A percentile compares a stretch with the other conserved stretches of the same genome.
phyloP scores from a whole-genome alignment of 2,797 vertebrate genomes.

The Coranthus polyacanthus region DNA sequence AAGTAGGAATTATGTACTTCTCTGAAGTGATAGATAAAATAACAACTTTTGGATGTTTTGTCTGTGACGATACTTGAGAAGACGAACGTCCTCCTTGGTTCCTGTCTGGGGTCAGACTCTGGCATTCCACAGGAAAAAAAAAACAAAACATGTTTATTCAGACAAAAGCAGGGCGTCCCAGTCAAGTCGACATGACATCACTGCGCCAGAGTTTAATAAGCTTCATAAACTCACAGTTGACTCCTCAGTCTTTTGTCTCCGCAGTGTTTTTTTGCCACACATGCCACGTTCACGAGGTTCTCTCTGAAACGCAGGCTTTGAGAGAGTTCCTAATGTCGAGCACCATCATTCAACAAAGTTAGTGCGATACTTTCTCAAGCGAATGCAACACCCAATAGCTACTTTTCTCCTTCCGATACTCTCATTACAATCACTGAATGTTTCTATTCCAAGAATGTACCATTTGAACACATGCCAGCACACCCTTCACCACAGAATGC shows the following conservation, averaged over 20 bases:
- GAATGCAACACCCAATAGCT: conserved; percentile 48
- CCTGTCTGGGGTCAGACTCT: conserved; percentile 74
- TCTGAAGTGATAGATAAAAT: conserved; percentile 48
- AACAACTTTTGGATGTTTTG: conserved; percentile 66
- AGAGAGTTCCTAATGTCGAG: neutral
- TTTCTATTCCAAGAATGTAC: conserved; percentile 29
- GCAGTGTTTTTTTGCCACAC: conserved; percentile 1
- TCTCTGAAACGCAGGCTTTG: neutral
- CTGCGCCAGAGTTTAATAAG: conserved; percentile 60
- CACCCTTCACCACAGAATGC: conserved; percentile 14
- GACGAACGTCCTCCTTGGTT: conserved; percentile 67
- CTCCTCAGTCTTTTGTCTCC: conserved; percentile 40
- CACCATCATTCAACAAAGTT: neutral
- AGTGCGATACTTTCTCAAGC: too few species aligned
- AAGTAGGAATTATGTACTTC: conserved; percentile 55
- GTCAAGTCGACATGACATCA: conserved; percentile 59
- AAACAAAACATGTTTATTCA: conserved; percentile 66
- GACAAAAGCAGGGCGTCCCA: conserved; percentile 59
- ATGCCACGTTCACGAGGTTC: conserved; percentile 7
- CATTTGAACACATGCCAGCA: conserved; percentile 31
- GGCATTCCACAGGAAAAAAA: conserved; percentile 56
- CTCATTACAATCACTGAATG: conserved; percentile 28
- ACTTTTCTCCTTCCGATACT: conserved; percentile 46
- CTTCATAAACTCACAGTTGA: conserved; percentile 49
- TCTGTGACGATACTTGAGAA: conserved; percentile 60